Evolutionary conservation across 2,797 vertebrate species (phyloP).

Genomic region (Xiphorhynchus erythropygius): DNA sequence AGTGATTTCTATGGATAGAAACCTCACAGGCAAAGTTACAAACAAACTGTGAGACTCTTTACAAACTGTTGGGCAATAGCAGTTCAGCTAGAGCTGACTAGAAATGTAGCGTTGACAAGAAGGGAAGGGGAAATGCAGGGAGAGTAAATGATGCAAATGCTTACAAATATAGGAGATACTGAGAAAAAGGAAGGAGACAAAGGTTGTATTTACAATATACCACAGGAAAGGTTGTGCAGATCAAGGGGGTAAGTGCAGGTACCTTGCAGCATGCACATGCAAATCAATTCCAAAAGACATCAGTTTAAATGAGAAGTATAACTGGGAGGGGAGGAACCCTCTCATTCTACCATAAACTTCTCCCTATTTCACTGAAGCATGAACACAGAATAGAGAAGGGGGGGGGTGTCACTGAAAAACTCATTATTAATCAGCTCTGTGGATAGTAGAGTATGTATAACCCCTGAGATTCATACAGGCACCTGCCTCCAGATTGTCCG

Average conservation of each 20-base stretch:
- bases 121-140: neutral
- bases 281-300: conserved; percentile 57
- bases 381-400: conserved; percentile 47
- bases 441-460: conserved; percentile 53
- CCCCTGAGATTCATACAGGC: conserved; percentile 66
- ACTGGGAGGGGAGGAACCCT: conserved; percentile 53
- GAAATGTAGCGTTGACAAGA: neutral
- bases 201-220: neutral
- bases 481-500: conserved; percentile 68
- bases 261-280: neutral
- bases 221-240: neutral
- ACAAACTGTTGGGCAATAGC: neutral
- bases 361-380: conserved; percentile 57
- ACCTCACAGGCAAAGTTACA: neutral
- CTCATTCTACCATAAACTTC: conserved; percentile 55
- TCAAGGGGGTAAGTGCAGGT: neutral
- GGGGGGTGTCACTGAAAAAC: neutral
- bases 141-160: neutral
- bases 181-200: neutral
- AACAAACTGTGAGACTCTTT: neutral
- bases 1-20: neutral
- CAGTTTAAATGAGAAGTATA: conserved; percentile 56
- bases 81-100: neutral
- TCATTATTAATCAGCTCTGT: conserved; percentile 61
- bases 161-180: neutral